Percentiles rank a stretch among this genome's conserved stretches.
phyloP scores from a whole-genome alignment of 1,140 invertebrate species.

The Lordiphosa clarofinis region DNA sequence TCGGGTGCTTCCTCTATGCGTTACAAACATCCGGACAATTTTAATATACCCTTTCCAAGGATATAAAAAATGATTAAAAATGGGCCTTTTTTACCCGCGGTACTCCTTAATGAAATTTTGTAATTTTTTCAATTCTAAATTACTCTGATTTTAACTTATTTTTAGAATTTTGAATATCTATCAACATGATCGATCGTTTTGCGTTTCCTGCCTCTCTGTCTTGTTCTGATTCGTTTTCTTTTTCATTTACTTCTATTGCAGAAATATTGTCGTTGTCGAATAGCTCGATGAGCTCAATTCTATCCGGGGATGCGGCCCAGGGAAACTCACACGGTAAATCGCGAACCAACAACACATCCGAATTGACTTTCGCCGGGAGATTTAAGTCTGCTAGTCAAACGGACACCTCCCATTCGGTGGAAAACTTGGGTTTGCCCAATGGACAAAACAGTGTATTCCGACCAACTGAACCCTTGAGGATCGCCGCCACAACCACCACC shows the following conservation, averaged over 20 bases:
- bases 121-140: too few species aligned
- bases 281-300: constrained; percentile 73
- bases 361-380: constrained; percentile 71
- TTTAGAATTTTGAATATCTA: too few species aligned
- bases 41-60: too few species aligned
- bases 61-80: too few species aligned
- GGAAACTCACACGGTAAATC: constrained; percentile 32
- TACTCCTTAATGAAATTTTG: too few species aligned
- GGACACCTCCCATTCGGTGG: constrained; percentile 8
- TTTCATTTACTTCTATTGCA: constrained; percentile 7
- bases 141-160: too few species aligned
- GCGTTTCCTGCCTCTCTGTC: too few species aligned
- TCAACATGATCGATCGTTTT: too few species aligned
- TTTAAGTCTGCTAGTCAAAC: constrained; percentile 44
- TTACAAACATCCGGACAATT: too few species aligned
- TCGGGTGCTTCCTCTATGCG: too few species aligned
- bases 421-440: constrained; percentile 10
- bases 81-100: too few species aligned
- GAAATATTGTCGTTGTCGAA: constrained; percentile 73
- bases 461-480: constrained; percentile 23
- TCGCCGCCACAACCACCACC: background rate
- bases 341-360: constrained; percentile 25
- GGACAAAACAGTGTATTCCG: constrained; percentile 9
- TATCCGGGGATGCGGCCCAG: constrained; percentile 49
- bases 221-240: background rate